Percentiles rank a stretch among this genome's conserved stretches.
Conservation (phyloP, 2,113 vertebrate genomes). For the Bambusicola thoracicus region DNA sequence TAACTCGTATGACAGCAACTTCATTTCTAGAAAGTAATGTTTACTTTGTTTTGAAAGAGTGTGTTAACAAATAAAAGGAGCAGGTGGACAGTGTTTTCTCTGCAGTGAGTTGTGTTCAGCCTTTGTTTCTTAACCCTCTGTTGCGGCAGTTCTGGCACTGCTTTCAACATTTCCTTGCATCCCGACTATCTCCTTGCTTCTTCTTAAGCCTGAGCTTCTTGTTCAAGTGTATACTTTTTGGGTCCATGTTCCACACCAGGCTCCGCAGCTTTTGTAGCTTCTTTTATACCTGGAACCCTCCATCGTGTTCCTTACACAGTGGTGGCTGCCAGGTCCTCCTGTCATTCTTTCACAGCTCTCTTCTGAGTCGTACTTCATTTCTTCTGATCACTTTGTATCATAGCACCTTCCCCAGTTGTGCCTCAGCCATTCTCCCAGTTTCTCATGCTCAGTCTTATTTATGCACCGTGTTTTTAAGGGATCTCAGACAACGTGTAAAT, state of each 20-base stretch:
- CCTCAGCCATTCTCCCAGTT: neutral
- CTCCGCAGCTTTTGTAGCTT: neutral
- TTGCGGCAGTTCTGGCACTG: neutral
- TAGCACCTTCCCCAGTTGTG: neutral
- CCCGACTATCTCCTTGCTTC: neutral
- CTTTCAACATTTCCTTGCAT: neutral
- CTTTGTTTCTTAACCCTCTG: neutral
- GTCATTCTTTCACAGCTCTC: neutral
- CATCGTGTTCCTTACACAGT: neutral
- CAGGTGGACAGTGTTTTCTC: neutral
- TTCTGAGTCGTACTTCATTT: neutral
- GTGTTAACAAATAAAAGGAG: constrained; percentile 26
- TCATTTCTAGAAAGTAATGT: neutral
- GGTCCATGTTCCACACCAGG: neutral
- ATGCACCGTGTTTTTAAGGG: neutral
- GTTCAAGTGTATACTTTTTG: neutral
- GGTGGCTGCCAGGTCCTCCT: neutral
- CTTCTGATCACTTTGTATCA: neutral
- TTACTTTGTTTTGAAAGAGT: constrained; percentile 16
- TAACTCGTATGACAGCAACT: neutral
- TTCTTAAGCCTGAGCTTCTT: neutral
- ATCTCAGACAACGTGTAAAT: neutral
- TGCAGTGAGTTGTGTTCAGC: neutral
- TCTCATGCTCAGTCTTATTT: neutral
- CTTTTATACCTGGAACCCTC: neutral